Evolutionary conservation across 2,113 vertebrate genomes (phyloP).

Genomic region (Barbus barbus): DNA sequence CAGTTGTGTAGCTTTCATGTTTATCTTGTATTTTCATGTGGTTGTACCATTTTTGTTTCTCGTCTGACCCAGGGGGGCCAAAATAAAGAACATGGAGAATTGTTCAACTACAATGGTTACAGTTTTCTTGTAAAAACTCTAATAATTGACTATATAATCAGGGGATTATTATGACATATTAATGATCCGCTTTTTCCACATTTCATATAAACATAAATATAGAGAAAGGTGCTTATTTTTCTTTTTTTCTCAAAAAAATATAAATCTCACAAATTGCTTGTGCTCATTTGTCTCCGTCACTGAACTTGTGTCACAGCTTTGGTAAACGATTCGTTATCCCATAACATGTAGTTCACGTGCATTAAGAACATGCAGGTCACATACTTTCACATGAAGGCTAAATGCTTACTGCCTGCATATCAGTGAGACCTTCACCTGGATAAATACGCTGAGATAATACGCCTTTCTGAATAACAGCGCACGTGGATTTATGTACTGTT

Average conservation of each 20-base stretch:
- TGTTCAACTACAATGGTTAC: not conserved
- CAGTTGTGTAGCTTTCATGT: not conserved
- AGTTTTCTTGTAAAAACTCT: not conserved
- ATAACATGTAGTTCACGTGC: not conserved
- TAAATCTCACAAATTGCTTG: not conserved
- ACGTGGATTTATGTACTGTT: not conserved
- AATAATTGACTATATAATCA: not conserved
- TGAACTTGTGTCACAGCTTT: not conserved
- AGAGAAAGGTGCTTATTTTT: not conserved
- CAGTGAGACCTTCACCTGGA: not conserved
- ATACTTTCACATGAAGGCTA: not conserved
- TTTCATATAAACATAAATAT: not conserved
- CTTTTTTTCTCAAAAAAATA: not conserved
- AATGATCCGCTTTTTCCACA: not conserved
- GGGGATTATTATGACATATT: too few species aligned
- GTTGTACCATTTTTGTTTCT: constrained; percentile 2
- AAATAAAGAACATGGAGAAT: constrained; percentile 48
- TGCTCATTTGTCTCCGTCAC: not conserved
- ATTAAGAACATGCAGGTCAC: not conserved
- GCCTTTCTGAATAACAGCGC: not conserved
- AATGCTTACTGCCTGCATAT: not conserved
- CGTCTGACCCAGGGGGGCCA: not conserved
- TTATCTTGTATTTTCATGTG: not conserved
- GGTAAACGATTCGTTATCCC: not conserved
- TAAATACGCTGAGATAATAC: not conserved